Conservation (phyloP, 2,888 invertebrate species). For the Asteroscopus sphinx region DNA sequence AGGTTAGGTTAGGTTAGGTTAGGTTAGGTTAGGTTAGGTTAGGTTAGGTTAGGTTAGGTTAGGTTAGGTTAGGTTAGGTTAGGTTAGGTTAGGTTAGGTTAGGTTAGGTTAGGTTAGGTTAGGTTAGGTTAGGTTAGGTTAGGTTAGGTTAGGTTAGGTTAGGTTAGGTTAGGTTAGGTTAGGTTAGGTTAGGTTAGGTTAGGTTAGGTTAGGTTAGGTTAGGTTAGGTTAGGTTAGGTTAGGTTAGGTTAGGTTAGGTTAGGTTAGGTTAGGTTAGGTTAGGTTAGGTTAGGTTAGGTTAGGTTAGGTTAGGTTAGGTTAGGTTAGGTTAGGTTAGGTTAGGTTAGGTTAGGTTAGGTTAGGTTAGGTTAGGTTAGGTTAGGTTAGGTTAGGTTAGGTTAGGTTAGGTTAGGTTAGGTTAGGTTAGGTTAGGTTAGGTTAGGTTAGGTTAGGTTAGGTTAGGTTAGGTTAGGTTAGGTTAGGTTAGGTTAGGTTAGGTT, state of each 20-base stretch:
- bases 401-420: slow-evolving; percentile 1
- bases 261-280: slow-evolving; percentile 1
- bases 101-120: slow-evolving; percentile 1
- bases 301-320: slow-evolving; percentile 1
- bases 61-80: slow-evolving; percentile 1
- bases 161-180: slow-evolving; percentile 1
- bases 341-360: slow-evolving; percentile 1
- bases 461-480: slow-evolving; percentile 1
- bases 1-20: slow-evolving; percentile 1
- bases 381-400: slow-evolving; percentile 1
- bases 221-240: slow-evolving; percentile 1
- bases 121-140: slow-evolving; percentile 1
- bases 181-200: slow-evolving; percentile 1
- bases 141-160: slow-evolving; percentile 1
- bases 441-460: slow-evolving; percentile 1
- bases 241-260: slow-evolving; percentile 1
- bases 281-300: slow-evolving; percentile 1
- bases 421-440: slow-evolving; percentile 1
- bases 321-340: slow-evolving; percentile 1
- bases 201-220: slow-evolving; percentile 1
- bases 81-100: slow-evolving; percentile 1
- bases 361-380: slow-evolving; percentile 1
- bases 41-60: slow-evolving; percentile 1
- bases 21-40: slow-evolving; percentile 1
- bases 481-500: slow-evolving; percentile 1